phyloP scores from a whole-genome alignment of 2,797 vertebrate genomes.

The Macropodus opercularis region DNA sequence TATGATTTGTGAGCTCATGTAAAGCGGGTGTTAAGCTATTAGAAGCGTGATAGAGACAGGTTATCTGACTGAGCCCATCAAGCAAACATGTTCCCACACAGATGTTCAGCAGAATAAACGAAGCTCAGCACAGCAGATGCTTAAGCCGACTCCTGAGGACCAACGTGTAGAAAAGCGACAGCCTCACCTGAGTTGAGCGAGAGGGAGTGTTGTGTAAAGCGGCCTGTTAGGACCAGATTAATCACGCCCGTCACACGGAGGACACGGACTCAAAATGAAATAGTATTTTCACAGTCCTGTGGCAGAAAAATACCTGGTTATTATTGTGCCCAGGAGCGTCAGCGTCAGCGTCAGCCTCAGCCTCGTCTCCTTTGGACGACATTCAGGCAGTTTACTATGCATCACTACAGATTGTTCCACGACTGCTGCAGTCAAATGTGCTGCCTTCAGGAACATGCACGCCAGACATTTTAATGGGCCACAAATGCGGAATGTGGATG shows the following conservation, averaged over 20 bases:
- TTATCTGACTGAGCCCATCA: slow-evolving; percentile 13
- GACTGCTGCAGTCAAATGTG: slow-evolving; percentile 40
- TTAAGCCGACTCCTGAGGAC: slow-evolving; percentile 20
- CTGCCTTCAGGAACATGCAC: slow-evolving; percentile 27
- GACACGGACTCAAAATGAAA: slow-evolving; percentile 33
- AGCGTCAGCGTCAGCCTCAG: too few species aligned
- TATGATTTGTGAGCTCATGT: slow-evolving; percentile 17
- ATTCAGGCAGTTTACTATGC: slow-evolving; percentile 49
- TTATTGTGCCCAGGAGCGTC: slow-evolving; percentile 19
- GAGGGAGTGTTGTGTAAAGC: slow-evolving; percentile 3
- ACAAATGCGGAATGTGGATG: slow-evolving; percentile 37
- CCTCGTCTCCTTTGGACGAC: slow-evolving; percentile 16
- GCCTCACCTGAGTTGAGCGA: slow-evolving; percentile 21
- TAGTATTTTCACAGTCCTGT: slow-evolving; percentile 26
- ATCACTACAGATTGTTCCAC: slow-evolving; percentile 36
- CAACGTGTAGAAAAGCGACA: slow-evolving; percentile 10
- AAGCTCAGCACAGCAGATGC: slow-evolving; percentile 22
- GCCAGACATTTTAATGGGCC: slow-evolving; percentile 29
- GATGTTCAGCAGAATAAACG: slow-evolving; percentile 22
- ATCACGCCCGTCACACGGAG: slow-evolving; percentile 29
- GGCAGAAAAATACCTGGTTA: slow-evolving; percentile 20
- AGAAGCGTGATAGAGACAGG: not conserved
- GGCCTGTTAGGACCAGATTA: slow-evolving; percentile 29
- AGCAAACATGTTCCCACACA: slow-evolving; percentile 7
- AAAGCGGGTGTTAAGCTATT: slow-evolving; percentile 7